These are phyloP conservation scores for Heliconius charithonia DNA, from an alignment of 2,888 invertebrate species.

Conservation along the genomic window DNA sequence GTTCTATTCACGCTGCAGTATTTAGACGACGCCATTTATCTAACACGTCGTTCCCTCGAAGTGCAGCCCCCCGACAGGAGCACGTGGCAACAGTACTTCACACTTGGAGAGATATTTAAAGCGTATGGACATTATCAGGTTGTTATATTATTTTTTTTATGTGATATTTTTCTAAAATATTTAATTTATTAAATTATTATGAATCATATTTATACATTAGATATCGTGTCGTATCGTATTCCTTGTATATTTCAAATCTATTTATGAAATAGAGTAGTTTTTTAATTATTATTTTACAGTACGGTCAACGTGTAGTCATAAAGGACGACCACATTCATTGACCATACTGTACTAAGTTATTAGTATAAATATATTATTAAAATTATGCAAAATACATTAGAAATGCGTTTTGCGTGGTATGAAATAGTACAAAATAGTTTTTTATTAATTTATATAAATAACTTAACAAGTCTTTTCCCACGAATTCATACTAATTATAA, in stretches of 20 bases:
- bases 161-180: not conserved
- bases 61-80: slow-evolving; percentile 93
- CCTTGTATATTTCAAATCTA: too few relatives aligned
- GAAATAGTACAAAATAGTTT: too few relatives aligned
- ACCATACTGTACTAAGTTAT: too few relatives aligned
- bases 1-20: slow-evolving; percentile 94
- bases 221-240: too few relatives aligned
- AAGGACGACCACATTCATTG: too few relatives aligned
- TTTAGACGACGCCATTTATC: slow-evolving; percentile 94
- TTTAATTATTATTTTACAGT: too few relatives aligned
- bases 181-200: not conserved
- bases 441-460: too few relatives aligned
- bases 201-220: too few relatives aligned
- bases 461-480: too few relatives aligned
- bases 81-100: slow-evolving; percentile 96
- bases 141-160: not conserved
- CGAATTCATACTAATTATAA: too few relatives aligned
- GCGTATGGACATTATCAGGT: slow-evolving; percentile 92
- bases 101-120: slow-evolving; percentile 95
- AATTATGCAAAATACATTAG: not conserved
- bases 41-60: slow-evolving; percentile 92
- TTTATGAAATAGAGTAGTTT: too few relatives aligned
- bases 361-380: not conserved
- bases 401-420: not conserved
- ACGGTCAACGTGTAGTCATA: too few relatives aligned